phyloP scores from a whole-genome alignment of 2,113 vertebrate genomes.

The Tor tambroides region DNA sequence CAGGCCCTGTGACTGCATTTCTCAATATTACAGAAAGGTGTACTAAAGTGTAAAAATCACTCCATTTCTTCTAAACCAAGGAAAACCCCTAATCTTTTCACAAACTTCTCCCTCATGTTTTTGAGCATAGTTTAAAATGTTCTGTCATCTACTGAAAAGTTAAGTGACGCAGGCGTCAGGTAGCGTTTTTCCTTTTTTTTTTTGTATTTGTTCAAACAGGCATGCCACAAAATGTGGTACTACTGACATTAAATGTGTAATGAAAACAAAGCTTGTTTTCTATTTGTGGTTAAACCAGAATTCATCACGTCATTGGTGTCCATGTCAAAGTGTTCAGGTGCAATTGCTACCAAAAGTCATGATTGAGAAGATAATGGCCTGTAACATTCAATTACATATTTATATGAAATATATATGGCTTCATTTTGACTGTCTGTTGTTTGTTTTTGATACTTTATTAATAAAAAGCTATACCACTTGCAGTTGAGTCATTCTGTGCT shows the following conservation, averaged over 20 bases:
- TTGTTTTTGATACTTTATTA: slow-evolving; percentile 73
- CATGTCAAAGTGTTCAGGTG: not conserved
- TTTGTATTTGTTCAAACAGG: slow-evolving; percentile 15
- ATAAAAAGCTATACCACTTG: slow-evolving; percentile 60
- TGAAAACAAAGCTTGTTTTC: not conserved
- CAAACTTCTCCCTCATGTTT: not conserved
- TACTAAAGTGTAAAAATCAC: not conserved
- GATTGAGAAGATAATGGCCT: not conserved
- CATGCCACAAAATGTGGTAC: not conserved
- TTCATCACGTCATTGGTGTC: not conserved
- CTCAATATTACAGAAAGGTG: slow-evolving; percentile 6
- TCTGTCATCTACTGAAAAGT: not conserved
- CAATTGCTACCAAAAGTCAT: not conserved
- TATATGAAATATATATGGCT: not conserved
- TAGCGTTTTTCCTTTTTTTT: not conserved
- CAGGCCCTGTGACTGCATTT: slow-evolving; percentile 2
- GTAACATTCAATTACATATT: no score
- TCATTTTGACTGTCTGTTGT: slow-evolving; percentile 45
- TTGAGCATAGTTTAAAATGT: not conserved
- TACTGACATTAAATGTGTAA: slow-evolving; percentile 27
- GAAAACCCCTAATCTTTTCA: not conserved
- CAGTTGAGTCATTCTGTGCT: not conserved
- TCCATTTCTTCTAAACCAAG: not conserved
- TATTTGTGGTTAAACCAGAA: not conserved
- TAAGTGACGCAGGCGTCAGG: slow-evolving; percentile 26